Evolutionary conservation across 92 coral and sea anemone genomes (phyloP).

Genomic region (Porites divaricata): DNA sequence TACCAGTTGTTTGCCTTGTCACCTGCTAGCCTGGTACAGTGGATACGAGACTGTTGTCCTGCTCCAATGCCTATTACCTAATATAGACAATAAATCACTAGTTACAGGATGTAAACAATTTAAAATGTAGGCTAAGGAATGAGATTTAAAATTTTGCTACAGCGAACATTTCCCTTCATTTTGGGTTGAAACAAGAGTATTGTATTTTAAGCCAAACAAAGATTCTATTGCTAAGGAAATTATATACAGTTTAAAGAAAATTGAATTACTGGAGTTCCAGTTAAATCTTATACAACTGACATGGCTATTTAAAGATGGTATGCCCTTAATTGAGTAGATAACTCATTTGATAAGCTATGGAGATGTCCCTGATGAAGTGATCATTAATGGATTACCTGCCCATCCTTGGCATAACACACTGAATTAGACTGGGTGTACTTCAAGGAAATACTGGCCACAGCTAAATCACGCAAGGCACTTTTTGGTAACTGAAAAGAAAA

Average conservation of each 20-base stretch:
- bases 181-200: too few species aligned
- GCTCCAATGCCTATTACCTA: slow-evolving; percentile 99
- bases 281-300: background rate
- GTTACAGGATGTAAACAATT: background rate
- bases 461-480: slow-evolving; percentile 84
- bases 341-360: too few species aligned
- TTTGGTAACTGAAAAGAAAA: slow-evolving; percentile 74
- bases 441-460: slow-evolving; percentile 92
- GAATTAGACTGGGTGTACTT: slow-evolving; percentile 99
- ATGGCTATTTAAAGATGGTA: too few species aligned
- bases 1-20: slow-evolving; percentile 99
- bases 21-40: slow-evolving; percentile 97
- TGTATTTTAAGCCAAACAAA: too few species aligned
- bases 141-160: too few species aligned
- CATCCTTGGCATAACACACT: slow-evolving; percentile 95
- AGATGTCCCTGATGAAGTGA: background rate
- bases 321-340: too few species aligned
- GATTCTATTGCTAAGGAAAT: too few species aligned
- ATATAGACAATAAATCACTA: background rate
- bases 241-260: too few species aligned
- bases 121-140: background rate
- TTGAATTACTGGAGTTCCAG: background rate
- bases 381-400: slow-evolving; percentile 71
- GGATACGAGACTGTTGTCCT: slow-evolving; percentile 99
- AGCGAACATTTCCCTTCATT: too few species aligned